These are phyloP conservation scores for Gadopsis bispinosus DNA, from an alignment of 2,797 vertebrate genomes.

Conservation along the genomic window DNA sequence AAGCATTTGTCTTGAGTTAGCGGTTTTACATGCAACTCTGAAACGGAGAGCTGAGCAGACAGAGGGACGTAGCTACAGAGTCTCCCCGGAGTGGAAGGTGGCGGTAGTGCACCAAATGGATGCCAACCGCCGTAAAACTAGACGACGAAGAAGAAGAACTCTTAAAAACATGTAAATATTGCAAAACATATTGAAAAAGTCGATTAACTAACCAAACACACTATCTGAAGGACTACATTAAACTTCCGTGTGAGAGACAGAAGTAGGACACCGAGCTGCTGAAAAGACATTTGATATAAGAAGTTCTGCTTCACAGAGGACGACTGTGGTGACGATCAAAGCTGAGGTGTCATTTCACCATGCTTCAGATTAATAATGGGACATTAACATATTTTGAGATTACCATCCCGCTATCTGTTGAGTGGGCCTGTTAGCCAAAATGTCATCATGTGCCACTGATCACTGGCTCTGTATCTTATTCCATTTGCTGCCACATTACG, in stretches of 20 bases:
- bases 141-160: too few relatives aligned
- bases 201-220: background rate
- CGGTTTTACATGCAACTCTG: too few relatives aligned
- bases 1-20: background rate
- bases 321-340: constrained; percentile 49
- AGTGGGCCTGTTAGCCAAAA: constrained; percentile 37
- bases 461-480: constrained; percentile 13
- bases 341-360: constrained; percentile 32
- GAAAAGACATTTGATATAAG: constrained; percentile 43
- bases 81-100: too few relatives aligned
- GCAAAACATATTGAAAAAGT: background rate
- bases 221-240: background rate
- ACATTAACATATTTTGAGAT: constrained; percentile 64
- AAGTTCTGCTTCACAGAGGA: constrained; percentile 33
- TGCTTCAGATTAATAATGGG: constrained; percentile 44
- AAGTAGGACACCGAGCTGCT: constrained; percentile 12
- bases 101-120: too few relatives aligned
- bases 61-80: too few relatives aligned
- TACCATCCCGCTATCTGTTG: constrained; percentile 49
- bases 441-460: constrained; percentile 54
- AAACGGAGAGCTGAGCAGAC: too few relatives aligned
- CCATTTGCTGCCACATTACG: constrained; percentile 21
- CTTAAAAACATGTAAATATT: background rate
- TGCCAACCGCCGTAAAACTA: too few relatives aligned
- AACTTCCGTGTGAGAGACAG: background rate